Conservation (phyloP, 2,797 vertebrate genomes). For the Brachyalestes nurse region DNA sequence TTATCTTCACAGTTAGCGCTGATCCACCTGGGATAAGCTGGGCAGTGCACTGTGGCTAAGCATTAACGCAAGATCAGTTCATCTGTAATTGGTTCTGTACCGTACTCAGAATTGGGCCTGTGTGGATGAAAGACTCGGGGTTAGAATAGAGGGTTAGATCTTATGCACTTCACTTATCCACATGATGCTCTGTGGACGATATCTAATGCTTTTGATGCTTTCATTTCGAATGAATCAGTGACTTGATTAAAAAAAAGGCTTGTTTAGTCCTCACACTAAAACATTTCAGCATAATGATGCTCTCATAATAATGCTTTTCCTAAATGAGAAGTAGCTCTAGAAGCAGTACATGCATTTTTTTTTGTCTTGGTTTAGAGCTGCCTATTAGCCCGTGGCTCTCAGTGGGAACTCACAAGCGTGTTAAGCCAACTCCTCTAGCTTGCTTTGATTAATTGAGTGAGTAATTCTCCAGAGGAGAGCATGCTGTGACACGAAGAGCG, state of each 20-base stretch:
- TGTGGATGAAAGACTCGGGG: background rate
- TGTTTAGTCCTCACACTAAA: background rate
- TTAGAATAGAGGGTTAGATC: background rate
- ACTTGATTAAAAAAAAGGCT: background rate
- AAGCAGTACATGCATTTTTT: background rate
- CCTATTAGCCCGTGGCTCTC: constrained; percentile 31
- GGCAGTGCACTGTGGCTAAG: background rate
- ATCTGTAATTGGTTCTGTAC: background rate
- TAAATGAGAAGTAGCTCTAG: constrained; percentile 2
- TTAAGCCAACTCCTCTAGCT: constrained; percentile 40
- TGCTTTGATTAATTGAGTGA: constrained; percentile 51
- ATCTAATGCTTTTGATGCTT: background rate
- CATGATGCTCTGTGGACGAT: background rate
- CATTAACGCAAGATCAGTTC: background rate
- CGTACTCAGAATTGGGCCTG: background rate
- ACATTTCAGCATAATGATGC: background rate
- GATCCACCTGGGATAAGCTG: background rate
- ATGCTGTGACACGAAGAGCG: constrained; percentile 37
- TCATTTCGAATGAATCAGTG: constrained; percentile 4
- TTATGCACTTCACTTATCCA: background rate
- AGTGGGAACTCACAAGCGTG: constrained; percentile 38
- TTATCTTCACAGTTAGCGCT: constrained; percentile 1
- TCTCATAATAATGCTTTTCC: background rate
- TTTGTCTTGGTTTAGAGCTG: constrained; percentile 2
- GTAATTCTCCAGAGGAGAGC: constrained; percentile 36